These are phyloP conservation scores for Hypercompe scribonia DNA, from an alignment of 2,888 invertebrate species.

Conservation along the genomic window DNA sequence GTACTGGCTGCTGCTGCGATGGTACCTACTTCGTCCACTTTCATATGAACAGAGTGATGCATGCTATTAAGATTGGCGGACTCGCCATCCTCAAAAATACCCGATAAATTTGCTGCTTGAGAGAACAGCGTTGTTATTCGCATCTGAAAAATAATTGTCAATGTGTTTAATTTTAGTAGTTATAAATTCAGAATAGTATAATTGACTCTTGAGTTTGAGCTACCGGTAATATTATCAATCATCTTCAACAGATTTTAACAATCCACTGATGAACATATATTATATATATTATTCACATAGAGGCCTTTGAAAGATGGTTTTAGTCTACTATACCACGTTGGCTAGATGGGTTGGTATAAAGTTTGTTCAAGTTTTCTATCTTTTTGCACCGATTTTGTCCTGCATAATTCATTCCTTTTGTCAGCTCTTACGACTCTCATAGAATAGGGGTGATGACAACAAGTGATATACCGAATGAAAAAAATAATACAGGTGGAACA, in stretches of 20 bases:
- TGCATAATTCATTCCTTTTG: too few species aligned
- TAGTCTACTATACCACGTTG: too few species aligned
- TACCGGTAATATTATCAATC: background rate
- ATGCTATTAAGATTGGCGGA: slow-evolving; percentile 83
- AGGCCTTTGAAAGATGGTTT: too few species aligned
- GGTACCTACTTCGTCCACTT: slow-evolving; percentile 89
- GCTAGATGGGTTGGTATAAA: too few species aligned
- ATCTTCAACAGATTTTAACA: too few species aligned
- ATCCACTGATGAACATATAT: too few species aligned
- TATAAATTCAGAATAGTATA: background rate
- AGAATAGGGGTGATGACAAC: too few species aligned
- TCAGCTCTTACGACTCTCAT: too few species aligned
- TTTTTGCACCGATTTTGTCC: too few species aligned
- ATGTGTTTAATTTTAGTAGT: background rate
- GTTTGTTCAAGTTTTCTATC: too few species aligned
- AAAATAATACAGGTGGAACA: background rate
- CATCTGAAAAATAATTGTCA: slow-evolving; percentile 78
- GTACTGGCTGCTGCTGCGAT: slow-evolving; percentile 88
- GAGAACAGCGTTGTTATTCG: slow-evolving; percentile 86
- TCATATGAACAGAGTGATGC: slow-evolving; percentile 88
- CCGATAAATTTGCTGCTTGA: slow-evolving; percentile 84
- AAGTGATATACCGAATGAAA: background rate
- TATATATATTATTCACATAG: too few species aligned
- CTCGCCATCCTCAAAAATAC: slow-evolving; percentile 75
- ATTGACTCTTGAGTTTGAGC: background rate